Conservation (phyloP, 1,140 invertebrate species). For the Nylanderia fulva region DNA sequence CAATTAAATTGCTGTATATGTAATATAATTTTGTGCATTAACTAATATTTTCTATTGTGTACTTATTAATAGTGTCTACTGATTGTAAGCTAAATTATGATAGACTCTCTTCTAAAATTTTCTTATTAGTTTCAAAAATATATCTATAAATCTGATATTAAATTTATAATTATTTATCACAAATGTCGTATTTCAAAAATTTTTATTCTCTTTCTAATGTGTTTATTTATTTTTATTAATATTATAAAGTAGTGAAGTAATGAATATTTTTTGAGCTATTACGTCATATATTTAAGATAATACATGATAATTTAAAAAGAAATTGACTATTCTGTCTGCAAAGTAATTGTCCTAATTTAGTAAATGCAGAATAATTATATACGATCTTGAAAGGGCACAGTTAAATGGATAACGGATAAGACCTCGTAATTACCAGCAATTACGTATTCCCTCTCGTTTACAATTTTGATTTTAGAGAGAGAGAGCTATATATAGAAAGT, state of each 20-base stretch:
- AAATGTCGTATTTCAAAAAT: background rate
- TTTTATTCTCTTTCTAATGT: background rate
- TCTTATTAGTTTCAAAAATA: background rate
- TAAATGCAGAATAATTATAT: slow-evolving; percentile 7
- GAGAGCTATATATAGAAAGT: background rate
- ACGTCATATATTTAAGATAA: background rate
- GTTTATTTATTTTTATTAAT: background rate
- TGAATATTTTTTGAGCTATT: background rate
- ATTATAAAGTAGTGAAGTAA: background rate
- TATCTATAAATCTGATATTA: background rate
- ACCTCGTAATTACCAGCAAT: slow-evolving; percentile 54
- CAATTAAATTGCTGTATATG: background rate
- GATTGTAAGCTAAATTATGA: too few relatives aligned
- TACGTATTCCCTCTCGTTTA: slow-evolving; percentile 48
- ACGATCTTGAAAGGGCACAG: slow-evolving; percentile 31
- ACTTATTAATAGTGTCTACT: too few relatives aligned
- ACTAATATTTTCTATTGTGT: background rate
- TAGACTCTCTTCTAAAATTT: too few relatives aligned
- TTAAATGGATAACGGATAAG: slow-evolving; percentile 56
- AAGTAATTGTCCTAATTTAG: background rate
- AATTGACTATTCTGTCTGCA: slow-evolving; percentile 26
- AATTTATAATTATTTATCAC: background rate
- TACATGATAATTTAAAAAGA: background rate
- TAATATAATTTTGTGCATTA: background rate
- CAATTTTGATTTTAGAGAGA: slow-evolving; percentile 25